Evolutionary conservation across 1,140 invertebrate genomes (phyloP).

Genomic region (Copidosoma floridanum): DNA sequence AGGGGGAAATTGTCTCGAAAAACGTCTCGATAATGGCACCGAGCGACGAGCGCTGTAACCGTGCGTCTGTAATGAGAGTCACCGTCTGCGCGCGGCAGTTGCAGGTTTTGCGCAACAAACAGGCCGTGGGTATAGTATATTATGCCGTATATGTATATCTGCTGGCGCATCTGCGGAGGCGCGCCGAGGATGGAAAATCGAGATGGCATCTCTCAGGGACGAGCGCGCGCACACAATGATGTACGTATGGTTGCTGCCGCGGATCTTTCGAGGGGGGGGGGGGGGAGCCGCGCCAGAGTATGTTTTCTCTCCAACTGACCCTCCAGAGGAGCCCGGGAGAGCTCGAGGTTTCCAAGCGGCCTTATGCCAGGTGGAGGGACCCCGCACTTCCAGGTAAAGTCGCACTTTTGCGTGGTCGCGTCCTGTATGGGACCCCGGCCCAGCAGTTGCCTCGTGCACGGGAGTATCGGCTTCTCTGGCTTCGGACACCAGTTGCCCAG

Average conservation of each 20-base stretch:
- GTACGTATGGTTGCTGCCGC: too few species aligned
- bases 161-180: slow-evolving; percentile 34
- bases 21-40: too few species aligned
- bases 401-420: slow-evolving; percentile 69
- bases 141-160: too few species aligned
- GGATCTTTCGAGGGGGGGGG: too few species aligned
- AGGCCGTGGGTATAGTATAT: too few species aligned
- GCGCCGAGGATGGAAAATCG: too few species aligned
- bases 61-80: too few species aligned
- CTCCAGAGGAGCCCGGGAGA: slow-evolving; percentile 37
- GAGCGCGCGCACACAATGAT: neutral
- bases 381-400: slow-evolving; percentile 56
- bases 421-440: slow-evolving; percentile 68
- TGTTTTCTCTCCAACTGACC: too few species aligned
- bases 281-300: too few species aligned
- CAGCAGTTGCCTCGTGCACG: slow-evolving; percentile 37
- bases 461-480: slow-evolving; percentile 36
- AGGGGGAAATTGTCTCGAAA: too few species aligned
- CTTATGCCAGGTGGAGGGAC: neutral
- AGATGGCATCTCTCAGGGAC: neutral
- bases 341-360: slow-evolving; percentile 35
- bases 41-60: too few species aligned
- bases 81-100: slow-evolving; percentile 28
- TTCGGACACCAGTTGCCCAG: slow-evolving; percentile 48
- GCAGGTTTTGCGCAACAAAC: slow-evolving; percentile 33